phyloP scores from a whole-genome alignment of 2,113 vertebrate genomes.

The Furnarius figulus region DNA sequence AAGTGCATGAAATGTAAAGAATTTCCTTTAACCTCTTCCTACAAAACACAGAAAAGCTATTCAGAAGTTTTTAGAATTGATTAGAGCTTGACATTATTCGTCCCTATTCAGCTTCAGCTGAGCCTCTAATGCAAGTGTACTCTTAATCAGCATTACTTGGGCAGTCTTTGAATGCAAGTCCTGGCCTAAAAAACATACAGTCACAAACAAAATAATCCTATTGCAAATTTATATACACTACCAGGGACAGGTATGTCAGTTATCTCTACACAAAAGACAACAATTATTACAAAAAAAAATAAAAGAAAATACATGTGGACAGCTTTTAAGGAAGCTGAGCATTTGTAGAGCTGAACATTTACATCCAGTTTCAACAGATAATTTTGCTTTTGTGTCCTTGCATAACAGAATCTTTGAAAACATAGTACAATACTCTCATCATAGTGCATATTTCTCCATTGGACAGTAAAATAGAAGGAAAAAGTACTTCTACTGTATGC shows the following conservation, averaged over 20 bases:
- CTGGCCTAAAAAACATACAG: not conserved
- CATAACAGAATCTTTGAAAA: not conserved
- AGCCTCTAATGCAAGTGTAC: not conserved
- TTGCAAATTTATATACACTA: not conserved
- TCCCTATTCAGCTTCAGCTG: not conserved
- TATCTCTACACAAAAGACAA: accelerated
- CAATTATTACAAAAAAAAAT: not conserved
- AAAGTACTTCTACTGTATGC: not conserved
- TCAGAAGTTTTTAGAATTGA: not conserved
- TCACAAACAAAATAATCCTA: not conserved
- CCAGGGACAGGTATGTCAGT: not conserved
- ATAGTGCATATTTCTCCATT: not conserved
- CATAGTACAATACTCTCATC: not conserved
- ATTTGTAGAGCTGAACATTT: not conserved
- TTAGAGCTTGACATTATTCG: not conserved
- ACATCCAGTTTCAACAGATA: not conserved
- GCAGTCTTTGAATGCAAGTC: not conserved
- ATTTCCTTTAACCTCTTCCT: not conserved
- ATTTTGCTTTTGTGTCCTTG: not conserved
- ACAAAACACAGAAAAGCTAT: not conserved
- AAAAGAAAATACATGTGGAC: no score
- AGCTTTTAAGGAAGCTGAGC: not conserved
- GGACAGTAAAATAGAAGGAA: not conserved
- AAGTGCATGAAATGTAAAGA: not conserved
- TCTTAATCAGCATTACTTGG: not conserved